These are phyloP conservation scores for Heliconius nattereri DNA, from an alignment of 1,140 invertebrate genomes.

Conservation along the genomic window DNA sequence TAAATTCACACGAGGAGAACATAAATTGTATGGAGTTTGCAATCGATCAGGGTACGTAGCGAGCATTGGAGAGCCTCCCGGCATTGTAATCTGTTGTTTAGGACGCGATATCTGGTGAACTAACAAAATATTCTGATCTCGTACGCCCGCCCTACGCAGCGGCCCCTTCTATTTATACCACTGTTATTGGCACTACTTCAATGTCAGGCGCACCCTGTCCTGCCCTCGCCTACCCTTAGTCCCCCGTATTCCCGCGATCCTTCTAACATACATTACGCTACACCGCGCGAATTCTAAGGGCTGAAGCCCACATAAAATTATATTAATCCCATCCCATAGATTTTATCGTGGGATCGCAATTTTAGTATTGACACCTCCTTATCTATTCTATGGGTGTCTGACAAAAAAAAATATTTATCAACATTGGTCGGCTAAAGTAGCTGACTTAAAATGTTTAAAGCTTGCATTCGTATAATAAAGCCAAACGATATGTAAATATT, in stretches of 20 bases:
- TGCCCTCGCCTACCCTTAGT: conserved; percentile 61
- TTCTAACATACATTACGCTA: conserved; percentile 67
- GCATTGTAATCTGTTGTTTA: conserved; percentile 80
- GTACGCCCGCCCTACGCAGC: conserved; percentile 71
- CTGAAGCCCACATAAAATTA: conserved; percentile 67
- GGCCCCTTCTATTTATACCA: conserved; percentile 80
- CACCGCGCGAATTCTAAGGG: conserved; percentile 65
- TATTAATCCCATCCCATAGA: conserved; percentile 73
- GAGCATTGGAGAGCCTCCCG: conserved; percentile 61
- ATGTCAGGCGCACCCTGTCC: conserved; percentile 81
- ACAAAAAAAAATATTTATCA: background rate
- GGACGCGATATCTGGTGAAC: conserved; percentile 54
- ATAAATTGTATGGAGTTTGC: conserved; percentile 61
- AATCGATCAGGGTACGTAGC: conserved; percentile 54
- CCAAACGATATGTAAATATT: conserved; percentile 50
- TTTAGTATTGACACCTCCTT: conserved; percentile 66
- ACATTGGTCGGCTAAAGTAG: conserved; percentile 19
- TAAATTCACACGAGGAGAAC: conserved; percentile 48
- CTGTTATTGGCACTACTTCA: conserved; percentile 82
- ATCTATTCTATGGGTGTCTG: background rate
- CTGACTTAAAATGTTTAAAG: conserved; percentile 37
- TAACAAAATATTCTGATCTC: conserved; percentile 80
- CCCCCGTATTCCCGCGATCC: conserved; percentile 57
- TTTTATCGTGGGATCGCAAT: conserved; percentile 73
- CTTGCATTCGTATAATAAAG: conserved; percentile 37